phyloP scores from a whole-genome alignment of 2,888 invertebrate species.

The Rotaria socialis region DNA sequence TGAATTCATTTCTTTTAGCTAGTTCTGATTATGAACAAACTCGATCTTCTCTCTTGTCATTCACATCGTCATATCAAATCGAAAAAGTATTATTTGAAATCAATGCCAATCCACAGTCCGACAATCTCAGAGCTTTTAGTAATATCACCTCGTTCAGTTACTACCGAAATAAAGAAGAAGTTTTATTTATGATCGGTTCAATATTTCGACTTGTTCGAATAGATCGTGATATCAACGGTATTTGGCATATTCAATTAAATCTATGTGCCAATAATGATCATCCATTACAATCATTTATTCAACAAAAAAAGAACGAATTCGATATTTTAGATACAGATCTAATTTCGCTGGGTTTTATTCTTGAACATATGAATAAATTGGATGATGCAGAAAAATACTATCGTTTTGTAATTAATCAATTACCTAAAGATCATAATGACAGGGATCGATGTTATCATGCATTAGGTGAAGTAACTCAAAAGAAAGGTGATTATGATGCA shows the following conservation, averaged over 20 bases:
- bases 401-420: neutral
- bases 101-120: neutral
- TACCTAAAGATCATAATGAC: neutral
- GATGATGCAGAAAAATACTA: conserved; percentile 13
- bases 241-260: neutral
- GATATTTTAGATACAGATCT: neutral
- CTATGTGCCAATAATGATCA: neutral
- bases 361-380: conserved; percentile 4
- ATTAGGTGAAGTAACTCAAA: neutral
- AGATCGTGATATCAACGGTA: neutral
- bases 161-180: neutral
- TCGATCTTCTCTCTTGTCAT: neutral
- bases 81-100: neutral
- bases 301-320: neutral
- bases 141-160: neutral
- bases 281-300: neutral
- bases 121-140: neutral
- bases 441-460: neutral
- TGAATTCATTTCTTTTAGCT: neutral
- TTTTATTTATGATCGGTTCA: neutral
- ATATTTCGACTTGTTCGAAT: neutral
- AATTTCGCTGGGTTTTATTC: neutral
- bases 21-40: neutral
- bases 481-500: neutral
- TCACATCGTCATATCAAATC: neutral